Base-by-base conservation (phyloP, 30 jellyfish, hydroid and myxozoan genomes). In the Kudoa iwatai region DNA sequence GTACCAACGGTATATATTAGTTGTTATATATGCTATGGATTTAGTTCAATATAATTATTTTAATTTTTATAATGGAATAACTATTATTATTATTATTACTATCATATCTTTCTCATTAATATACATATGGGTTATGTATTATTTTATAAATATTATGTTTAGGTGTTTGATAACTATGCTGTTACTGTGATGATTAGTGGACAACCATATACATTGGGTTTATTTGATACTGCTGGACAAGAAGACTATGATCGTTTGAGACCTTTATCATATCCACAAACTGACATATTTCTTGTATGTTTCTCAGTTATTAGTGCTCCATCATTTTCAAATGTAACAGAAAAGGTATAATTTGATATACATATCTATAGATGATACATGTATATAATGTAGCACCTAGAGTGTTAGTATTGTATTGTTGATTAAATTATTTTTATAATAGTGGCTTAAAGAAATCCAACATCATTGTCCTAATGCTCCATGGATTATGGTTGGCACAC, bases 391-490 rank as follows among this genome's bases (percentile, higher is more conserved):
- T n/a, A n/a, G n/a, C n/a, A n/a, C n/a, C n/a, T n/a, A n/a, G n/a
- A n/a, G n/a, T n/a, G n/a, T n/a, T n/a, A n/a, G n/a, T n/a, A n/a
- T n/a, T n/a, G n/a, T n/a, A n/a, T n/a, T n/a, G n/a, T n/a, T n/a
- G n/a, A n/a, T n/a, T n/a, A n/a, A n/a, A n/a, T n/a, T n/a, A n/a
- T 0, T 24, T 0, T 21, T n/a, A 23, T 40, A 40, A 24, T 40
- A 77, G 96, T 77, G 96, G 96, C 84, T 77, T 45, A 87, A 87
- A 13, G 96, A 77, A 40, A 77, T 77, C 45, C 61, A 87, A 4
- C 96, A 77, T 57, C 96, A 77, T 50, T 77, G 96, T 42, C 96
- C 96, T n/a, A 77, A 77, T 33, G 62, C 96, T 24, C 96, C 96
- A 24, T 77, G 64, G 41, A 55, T 77, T 23, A 69, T 77, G 18